A percentile compares a stretch with the other conserved stretches of the same genome.
These are phyloP conservation scores for Olivierus martensii DNA, from an alignment of 1,140 invertebrate species.

Conservation along the genomic window DNA sequence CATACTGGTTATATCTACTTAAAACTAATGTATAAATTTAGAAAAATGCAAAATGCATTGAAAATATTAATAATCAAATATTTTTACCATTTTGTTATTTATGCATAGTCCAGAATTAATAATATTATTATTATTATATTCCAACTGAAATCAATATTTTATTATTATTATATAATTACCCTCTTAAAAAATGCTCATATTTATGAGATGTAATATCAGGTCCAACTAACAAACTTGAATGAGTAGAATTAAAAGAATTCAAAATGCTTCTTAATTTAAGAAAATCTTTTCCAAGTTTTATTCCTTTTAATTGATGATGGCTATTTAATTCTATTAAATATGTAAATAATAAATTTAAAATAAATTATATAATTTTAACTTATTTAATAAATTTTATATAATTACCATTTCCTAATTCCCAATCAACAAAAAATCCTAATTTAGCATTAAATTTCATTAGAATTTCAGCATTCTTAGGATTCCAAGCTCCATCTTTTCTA, in stretches of 20 bases:
- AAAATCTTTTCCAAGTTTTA: conserved; percentile 47
- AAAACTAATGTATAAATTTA: too few relatives aligned
- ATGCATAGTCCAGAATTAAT: too few relatives aligned
- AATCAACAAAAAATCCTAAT: conserved; percentile 40
- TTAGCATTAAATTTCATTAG: conserved; percentile 43
- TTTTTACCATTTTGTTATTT: too few relatives aligned
- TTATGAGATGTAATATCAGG: conserved; percentile 43
- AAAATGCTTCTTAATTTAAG: conserved; percentile 38
- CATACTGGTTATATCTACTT: too few relatives aligned
- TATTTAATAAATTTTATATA: not conserved
- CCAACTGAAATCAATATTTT: too few relatives aligned
- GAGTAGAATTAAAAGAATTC: conserved; percentile 37
- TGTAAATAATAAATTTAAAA: not conserved
- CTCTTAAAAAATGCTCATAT: too few relatives aligned
- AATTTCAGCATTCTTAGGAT: conserved; percentile 44
- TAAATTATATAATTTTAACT: not conserved
- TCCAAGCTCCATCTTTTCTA: conserved; percentile 45
- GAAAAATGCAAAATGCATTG: too few relatives aligned
- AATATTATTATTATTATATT: too few relatives aligned
- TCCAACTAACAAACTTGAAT: conserved; percentile 41
- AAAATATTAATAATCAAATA: too few relatives aligned
- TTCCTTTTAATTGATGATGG: conserved; percentile 30
- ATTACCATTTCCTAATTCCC: conserved; percentile 58
- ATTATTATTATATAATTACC: too few relatives aligned
- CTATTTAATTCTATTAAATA: not conserved